Evolutionary conservation across 35 echinoderm and acorn worm species (phyloP).

Genomic region (Patiria miniata): DNA sequence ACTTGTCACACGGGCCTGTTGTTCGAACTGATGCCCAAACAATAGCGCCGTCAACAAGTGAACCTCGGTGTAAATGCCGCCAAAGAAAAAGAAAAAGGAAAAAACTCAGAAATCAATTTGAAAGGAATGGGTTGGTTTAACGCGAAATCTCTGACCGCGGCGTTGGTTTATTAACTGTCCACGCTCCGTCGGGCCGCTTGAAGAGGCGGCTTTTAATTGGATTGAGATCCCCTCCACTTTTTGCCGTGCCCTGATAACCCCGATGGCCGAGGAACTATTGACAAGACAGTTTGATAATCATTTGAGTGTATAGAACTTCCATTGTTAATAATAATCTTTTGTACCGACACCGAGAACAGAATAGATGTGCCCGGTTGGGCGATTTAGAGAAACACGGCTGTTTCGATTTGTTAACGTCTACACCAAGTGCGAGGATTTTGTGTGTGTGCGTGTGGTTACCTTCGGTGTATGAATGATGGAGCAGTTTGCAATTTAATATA

Average conservation of each 20-base stretch:
- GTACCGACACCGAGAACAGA: not conserved
- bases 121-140: not conserved
- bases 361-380: not conserved
- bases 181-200: not conserved
- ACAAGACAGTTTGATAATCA: conserved; percentile 19
- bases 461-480: too few species aligned
- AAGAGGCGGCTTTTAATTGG: not conserved
- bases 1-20: not conserved
- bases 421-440: not conserved
- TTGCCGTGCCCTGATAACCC: not conserved
- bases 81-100: not conserved
- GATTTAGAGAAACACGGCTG: not conserved
- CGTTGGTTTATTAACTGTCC: not conserved
- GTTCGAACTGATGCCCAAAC: not conserved
- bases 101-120: conserved; percentile 6
- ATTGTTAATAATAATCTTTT: conserved; percentile 13
- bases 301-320: conserved; percentile 15
- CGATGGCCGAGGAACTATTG: not conserved
- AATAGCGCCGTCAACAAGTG: not conserved
- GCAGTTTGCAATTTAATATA: too few species aligned
- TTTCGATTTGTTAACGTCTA: conserved; percentile 14
- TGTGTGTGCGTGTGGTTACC: too few species aligned
- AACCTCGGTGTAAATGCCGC: not conserved
- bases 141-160: not conserved
- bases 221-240: not conserved